Conservation (phyloP, 30 jellyfish, hydroid and myxozoan species). For the Aurelia sp. region DNA sequence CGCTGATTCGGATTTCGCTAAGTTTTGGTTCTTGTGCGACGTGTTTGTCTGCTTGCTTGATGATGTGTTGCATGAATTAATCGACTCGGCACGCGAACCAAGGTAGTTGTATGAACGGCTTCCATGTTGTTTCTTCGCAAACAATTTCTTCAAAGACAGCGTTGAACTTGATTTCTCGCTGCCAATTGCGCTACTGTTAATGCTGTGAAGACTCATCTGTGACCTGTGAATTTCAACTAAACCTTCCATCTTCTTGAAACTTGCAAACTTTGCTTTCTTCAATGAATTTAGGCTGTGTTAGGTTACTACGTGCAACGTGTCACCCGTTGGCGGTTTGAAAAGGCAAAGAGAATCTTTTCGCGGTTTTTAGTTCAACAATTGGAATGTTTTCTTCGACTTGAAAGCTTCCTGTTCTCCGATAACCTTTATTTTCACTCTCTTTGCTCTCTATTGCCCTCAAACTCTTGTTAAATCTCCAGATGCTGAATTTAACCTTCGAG, state of each 20-base stretch:
- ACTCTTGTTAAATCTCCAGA: too few relatives aligned
- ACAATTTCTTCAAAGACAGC: slow-evolving; percentile 51
- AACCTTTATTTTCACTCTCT: too few relatives aligned
- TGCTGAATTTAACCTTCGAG: too few relatives aligned
- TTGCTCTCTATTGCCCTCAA: too few relatives aligned
- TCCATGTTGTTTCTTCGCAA: slow-evolving; percentile 38
- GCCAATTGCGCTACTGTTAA: not conserved
- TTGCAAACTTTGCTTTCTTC: too few relatives aligned
- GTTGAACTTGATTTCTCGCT: slow-evolving; percentile 57
- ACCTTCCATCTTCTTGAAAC: slow-evolving; percentile 46
- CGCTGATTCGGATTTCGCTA: slow-evolving; percentile 28
- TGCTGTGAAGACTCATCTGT: slow-evolving; percentile 49
- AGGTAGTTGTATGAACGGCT: slow-evolving; percentile 23
- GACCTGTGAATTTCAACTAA: slow-evolving; percentile 57
- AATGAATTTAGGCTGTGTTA: too few relatives aligned
- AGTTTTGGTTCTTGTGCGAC: slow-evolving; percentile 29
- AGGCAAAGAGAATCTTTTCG: too few relatives aligned
- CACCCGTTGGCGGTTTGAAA: too few relatives aligned
- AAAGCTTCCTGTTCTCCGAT: too few relatives aligned
- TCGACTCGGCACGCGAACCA: slow-evolving; percentile 57
- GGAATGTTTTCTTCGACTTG: too few relatives aligned
- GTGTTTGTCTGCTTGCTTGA: slow-evolving; percentile 7
- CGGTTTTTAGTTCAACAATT: too few relatives aligned
- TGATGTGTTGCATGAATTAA: slow-evolving; percentile 51
- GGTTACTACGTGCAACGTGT: too few relatives aligned